Evolutionary conservation across 2,888 invertebrate species (phyloP).

Genomic region (Drepanosiphum platanoidis): DNA sequence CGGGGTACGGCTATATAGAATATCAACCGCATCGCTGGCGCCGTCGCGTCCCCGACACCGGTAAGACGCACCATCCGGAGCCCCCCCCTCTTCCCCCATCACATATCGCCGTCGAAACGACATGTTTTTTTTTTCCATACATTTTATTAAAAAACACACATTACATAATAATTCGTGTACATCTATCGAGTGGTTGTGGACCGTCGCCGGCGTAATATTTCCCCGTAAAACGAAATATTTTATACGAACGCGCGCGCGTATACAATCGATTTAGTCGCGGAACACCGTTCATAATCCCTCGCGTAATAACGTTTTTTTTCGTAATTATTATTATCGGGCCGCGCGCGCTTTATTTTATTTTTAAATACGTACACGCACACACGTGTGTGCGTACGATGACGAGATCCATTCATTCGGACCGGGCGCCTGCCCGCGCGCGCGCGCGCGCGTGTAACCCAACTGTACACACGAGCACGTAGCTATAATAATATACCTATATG

Average conservation of each 20-base stretch:
- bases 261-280: not conserved
- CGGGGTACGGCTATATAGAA: not conserved
- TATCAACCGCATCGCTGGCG: not conserved
- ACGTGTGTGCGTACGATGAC: not conserved
- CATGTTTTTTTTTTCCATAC: no score
- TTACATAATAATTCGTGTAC: not conserved
- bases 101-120: no score
- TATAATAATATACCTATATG: not conserved
- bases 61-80: not conserved
- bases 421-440: not conserved
- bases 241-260: not conserved
- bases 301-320: no score
- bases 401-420: constrained; percentile 2
- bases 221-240: not conserved
- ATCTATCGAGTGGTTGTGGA: no score
- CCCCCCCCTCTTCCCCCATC: no score
- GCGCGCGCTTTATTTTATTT: not conserved
- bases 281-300: no score
- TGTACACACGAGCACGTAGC: not conserved
- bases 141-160: no score
- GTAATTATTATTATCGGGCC: not conserved
- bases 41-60: not conserved
- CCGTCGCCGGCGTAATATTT: not conserved
- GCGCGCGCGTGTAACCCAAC: not conserved
- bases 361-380: no score